Base-by-base conservation (phyloP, 2,888 invertebrate species). In the Andrena bucephala region DNA sequence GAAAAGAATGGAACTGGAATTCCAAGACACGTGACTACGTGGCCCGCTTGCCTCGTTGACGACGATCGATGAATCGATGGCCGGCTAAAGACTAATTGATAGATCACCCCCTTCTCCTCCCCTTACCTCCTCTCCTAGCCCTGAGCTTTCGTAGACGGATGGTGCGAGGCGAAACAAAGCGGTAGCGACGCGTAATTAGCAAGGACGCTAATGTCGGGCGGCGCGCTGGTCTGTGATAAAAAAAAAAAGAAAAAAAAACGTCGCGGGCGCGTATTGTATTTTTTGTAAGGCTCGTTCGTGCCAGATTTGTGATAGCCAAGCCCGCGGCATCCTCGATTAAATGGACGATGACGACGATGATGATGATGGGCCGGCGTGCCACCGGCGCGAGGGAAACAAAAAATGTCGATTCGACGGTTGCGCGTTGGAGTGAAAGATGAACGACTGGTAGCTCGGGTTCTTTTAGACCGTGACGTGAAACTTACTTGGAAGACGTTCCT, bases 271-370 rank as follows among this genome's bases (percentile, higher is more conserved):
- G 89, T 91, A 93, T 91, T 92, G 93, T 94, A 94, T 94, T 93
- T 93, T 93, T 94, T 93, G 93, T 93, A 93, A 91, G 93, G 92
- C 93, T 90, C 85, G 89, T 87, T 90, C 84, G 86, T 89, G 93
- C 91, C 93, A 91, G 91, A 94, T 94, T 84, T 94, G 94, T 94
- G 94, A 94, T 94, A 94, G 92, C 89, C 91, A 92, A 91, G 92
- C 91, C 92, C 91, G 92, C 92, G 92, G 86, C 91, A 88, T 90
- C 90, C 86, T 88, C 89, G 89, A 88, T 81, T 86, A 89, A 90
- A 87, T 85, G 85, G 85, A 85, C 85, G 88, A 87, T 42, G 80
- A 79, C 29, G 75, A 78, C 68, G 83, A 62, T n/a, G 80, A 81
- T 74, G 84, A 81, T 27, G 57, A 57, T 76, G 84, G 88, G 83